Evolutionary conservation across 2,797 vertebrate genomes (phyloP), one percentile per base, ranked within the genome.

Genomic region (Poecilia velifera): DNA sequence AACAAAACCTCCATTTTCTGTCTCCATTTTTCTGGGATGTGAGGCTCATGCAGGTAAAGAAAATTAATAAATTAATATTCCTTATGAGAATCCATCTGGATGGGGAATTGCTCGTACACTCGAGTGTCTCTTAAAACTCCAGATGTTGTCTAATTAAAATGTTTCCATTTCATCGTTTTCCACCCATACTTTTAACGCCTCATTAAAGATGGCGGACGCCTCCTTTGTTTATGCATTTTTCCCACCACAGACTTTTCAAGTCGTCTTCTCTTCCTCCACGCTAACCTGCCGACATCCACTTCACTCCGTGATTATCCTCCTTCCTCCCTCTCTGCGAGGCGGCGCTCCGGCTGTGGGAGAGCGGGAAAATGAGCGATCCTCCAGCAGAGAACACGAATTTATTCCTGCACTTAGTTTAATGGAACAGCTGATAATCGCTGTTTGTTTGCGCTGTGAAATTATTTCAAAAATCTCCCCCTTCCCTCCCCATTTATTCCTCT

Each of bases 341-440:
- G 36, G 7, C 34, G 34, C 66, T 86, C 76, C 62, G 76, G 57
- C 83, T 81, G 72, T 73, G 51, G 51, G 55, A 76, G 36, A 57
- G 49, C 77, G 62, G 76, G 75, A 77, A 77, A 41, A 62, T 87
- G 76, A 90, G 92, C 94, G 90, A 92, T 91, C 93, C 89, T 82
- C 41, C 79, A 57, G 43, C 82, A 78, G 47, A 49, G 47, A 72
- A 82, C 75, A 85, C 86, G 79, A 90, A 87, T 91, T 93, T 92
- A 90, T 93, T 92, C 90, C 89, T 91, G 91, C 92, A 92, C 92
- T 95, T 93, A 92, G 86, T 92, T 91, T 93, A 93, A 94, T 92
- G 83, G 82, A 76, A 80, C 53, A 18, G n/a, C 73, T 72, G 79
- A 74, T 72, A 47, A 84, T 73, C 77, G n/a, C 41, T 49, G 78